phyloP scores from a whole-genome alignment of 2,888 invertebrate genomes.

The Clunio marinus region DNA sequence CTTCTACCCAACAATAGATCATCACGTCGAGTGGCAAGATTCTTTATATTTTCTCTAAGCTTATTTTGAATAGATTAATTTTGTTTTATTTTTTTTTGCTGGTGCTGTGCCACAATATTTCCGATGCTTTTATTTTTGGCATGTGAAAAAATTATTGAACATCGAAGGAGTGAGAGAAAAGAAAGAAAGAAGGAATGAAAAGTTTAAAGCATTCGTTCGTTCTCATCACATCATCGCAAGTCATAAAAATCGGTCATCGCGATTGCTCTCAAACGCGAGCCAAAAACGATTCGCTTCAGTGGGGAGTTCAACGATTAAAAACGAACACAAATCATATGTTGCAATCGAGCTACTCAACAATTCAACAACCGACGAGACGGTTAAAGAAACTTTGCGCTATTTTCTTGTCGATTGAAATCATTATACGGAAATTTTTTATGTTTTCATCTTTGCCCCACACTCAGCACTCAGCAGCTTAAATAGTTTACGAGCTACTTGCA shows the following conservation, averaged over 20 bases:
- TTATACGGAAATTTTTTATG: slow-evolving; percentile 1
- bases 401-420: slow-evolving; percentile 19
- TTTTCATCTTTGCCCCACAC: background rate
- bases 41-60: no score
- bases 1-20: slow-evolving; percentile 13
- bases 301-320: slow-evolving; percentile 20
- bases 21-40: background rate
- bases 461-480: background rate
- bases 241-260: slow-evolving; percentile 3
- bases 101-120: slow-evolving; percentile 24
- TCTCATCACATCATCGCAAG: background rate
- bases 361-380: slow-evolving; percentile 21
- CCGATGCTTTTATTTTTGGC: slow-evolving; percentile 16
- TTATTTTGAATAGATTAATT: background rate
- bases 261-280: slow-evolving; percentile 7
- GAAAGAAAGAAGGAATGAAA: no score
- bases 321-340: background rate
- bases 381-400: slow-evolving; percentile 6
- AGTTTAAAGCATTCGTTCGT: background rate
- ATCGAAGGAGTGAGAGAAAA: slow-evolving; percentile 5
- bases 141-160: background rate
- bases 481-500: slow-evolving; percentile 13
- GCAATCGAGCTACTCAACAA: background rate
- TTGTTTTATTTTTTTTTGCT: background rate
- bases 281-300: background rate